These are phyloP conservation scores for Ornithorhynchus anatinus DNA, from an alignment of 2,113 vertebrate genomes.

Conservation along the genomic window DNA sequence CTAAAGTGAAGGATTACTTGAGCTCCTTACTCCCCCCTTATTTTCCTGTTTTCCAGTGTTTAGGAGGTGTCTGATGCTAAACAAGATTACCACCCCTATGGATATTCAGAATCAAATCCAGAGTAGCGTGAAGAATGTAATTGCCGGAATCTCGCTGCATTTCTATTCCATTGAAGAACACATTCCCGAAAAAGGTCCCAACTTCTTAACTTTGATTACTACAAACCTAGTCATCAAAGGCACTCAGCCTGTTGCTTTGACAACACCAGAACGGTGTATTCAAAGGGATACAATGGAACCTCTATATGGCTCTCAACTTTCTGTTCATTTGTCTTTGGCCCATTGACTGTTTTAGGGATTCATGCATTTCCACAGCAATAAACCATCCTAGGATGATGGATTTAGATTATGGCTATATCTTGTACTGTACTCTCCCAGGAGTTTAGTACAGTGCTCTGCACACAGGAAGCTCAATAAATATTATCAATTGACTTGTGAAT, in stretches of 20 bases:
- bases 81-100: not conserved
- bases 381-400: too few relatives aligned
- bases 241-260: constrained; percentile 57
- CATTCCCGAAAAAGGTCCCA: constrained; percentile 18
- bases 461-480: too few relatives aligned
- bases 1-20: not conserved
- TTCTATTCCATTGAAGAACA: constrained; percentile 23
- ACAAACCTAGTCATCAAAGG: constrained; percentile 50
- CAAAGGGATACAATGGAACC: constrained; percentile 38
- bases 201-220: constrained; percentile 52
- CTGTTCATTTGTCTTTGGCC: too few relatives aligned
- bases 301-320: not conserved
- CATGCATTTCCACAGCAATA: too few relatives aligned
- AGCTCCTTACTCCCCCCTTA: not conserved
- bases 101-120: not conserved
- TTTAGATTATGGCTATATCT: too few relatives aligned
- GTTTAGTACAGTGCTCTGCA: too few relatives aligned
- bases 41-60: not conserved
- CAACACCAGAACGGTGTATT: constrained; percentile 47
- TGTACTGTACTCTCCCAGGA: too few relatives aligned
- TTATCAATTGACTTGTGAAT: too few relatives aligned
- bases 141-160: constrained; percentile 12
- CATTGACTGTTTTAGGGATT: too few relatives aligned
- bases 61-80: not conserved
- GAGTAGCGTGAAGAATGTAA: not conserved